Evolutionary conservation across 2,797 vertebrate species (phyloP).

Genomic region (Hirundo rustica): DNA sequence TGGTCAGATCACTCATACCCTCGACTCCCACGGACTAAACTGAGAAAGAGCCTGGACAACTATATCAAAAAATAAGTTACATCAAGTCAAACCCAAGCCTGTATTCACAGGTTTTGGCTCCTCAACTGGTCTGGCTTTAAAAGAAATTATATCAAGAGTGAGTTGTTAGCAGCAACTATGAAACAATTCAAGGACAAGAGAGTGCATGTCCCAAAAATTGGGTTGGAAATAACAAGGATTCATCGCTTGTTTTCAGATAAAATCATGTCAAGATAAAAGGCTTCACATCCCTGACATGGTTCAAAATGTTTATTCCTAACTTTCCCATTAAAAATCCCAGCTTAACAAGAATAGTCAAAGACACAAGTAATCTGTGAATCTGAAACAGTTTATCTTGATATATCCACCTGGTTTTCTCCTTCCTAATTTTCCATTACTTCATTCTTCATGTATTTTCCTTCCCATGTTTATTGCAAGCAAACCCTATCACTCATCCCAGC

Average conservation of each 20-base stretch:
- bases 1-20: background rate
- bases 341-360: background rate
- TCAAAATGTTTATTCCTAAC: background rate
- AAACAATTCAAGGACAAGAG: background rate
- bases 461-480: conserved; percentile 14
- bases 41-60: background rate
- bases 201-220: background rate
- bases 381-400: background rate
- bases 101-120: background rate
- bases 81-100: background rate
- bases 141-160: background rate
- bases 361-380: background rate
- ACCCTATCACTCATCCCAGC: conserved; percentile 32
- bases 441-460: conserved; percentile 26
- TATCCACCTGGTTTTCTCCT: conserved; percentile 18
- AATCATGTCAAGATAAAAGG: background rate
- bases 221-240: background rate
- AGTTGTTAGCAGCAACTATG: background rate
- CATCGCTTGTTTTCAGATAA: background rate
- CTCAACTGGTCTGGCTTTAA: background rate
- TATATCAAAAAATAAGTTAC: background rate
- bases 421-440: conserved; percentile 39
- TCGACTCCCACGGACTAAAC: background rate
- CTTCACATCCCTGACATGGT: background rate
- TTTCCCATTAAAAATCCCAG: background rate